These are phyloP conservation scores for Atherinomorus stipes DNA, from an alignment of 2,113 vertebrate genomes.

Conservation along the genomic window DNA sequence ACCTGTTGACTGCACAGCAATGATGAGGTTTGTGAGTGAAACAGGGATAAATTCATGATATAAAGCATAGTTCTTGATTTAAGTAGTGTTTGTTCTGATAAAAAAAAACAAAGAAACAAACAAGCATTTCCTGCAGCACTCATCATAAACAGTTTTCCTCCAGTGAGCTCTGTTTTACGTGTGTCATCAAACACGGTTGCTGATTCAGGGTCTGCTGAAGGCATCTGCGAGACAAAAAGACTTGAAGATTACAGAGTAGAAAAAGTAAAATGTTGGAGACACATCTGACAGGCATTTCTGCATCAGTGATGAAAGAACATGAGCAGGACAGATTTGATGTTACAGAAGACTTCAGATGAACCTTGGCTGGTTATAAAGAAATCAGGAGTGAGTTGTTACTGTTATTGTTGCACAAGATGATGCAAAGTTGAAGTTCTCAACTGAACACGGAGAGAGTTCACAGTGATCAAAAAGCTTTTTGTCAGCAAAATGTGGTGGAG, in stretches of 20 bases:
- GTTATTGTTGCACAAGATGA: constrained; percentile 21
- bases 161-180: constrained; percentile 23
- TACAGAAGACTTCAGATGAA: constrained; percentile 17
- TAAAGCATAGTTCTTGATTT: not conserved
- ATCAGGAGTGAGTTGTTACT: not conserved
- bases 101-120: no score
- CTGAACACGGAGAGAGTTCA: constrained; percentile 28
- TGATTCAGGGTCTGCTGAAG: constrained; percentile 46
- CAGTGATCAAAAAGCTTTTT: constrained; percentile 19
- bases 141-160: constrained; percentile 11
- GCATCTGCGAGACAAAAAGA: constrained; percentile 18
- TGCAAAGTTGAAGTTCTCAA: constrained; percentile 41
- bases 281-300: constrained; percentile 29
- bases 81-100: no score
- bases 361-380: constrained; percentile 17
- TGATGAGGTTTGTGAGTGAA: not conserved
- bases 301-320: constrained; percentile 17
- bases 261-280: constrained; percentile 4
- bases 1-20: no score
- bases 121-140: not conserved
- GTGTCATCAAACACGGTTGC: constrained; percentile 49
- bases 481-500: constrained; percentile 1
- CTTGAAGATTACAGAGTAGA: constrained; percentile 19
- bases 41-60: not conserved
- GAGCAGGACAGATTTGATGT: constrained; percentile 15